Base-by-base conservation (phyloP, 1,140 invertebrate species). In the Cheumatopsyche charites region DNA sequence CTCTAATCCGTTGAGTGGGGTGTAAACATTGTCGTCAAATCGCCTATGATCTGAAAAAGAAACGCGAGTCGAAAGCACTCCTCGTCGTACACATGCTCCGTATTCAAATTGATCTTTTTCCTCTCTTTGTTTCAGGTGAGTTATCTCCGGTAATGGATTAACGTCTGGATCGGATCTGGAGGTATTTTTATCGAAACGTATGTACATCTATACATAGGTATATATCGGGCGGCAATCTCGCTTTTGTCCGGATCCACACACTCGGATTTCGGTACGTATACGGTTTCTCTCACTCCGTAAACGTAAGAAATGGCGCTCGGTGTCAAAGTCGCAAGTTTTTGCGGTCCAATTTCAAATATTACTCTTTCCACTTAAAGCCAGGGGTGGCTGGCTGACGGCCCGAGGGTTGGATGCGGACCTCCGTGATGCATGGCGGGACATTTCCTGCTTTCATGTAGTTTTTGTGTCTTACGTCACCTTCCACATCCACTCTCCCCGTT, bases 401-500 rank as follows among this genome's bases (percentile, higher is more conserved):
- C 23, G 29, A 62, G 11, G 26, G 23, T 15, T 15, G 62, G 36
- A 13, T 12, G 62, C 12, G 26, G 9, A 21, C 47, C 66, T 68
- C 55, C 12, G 66, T 68, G 66, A 68, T 68, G 49, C 66, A 68
- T 68, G 23, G 66, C 66, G n/a, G 66, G 47, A 68, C 66, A 68
- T 68, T 68, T 68, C 66, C 66, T 52, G 66, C 66, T 68, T 68
- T 68, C 66, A 55, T 68, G 66, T 68, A 68, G 66, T 68, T 68
- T 68, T 68, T 68, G 66, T 68, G 66, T 68, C 66, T 68, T 68
- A 68, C 66, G 66, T 68, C 66, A 68, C 47, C 66, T 68, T 41
- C 47, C 65, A 52, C 65, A 26, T 67, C 43, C 66, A 55, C 66
- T 36, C 49, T 55, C 66, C 29, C 23, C 66, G 29, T 68, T 68